Evolutionary conservation across 2,113 vertebrate genomes (phyloP).

Genomic region (Otocyon megalotis): DNA sequence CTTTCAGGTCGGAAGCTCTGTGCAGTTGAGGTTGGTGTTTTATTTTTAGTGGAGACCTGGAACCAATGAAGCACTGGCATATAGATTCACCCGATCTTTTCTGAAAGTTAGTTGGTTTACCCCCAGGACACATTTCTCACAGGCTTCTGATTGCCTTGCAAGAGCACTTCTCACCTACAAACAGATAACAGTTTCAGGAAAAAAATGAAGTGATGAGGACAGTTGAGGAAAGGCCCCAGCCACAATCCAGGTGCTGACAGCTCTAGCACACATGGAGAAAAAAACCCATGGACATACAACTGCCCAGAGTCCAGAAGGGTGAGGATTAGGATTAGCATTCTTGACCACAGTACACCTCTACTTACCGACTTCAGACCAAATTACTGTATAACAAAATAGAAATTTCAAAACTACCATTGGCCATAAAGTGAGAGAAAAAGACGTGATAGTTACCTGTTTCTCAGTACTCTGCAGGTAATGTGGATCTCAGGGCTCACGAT

Average conservation of each 20-base stretch:
- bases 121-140: not conserved
- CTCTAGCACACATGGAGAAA: not conserved
- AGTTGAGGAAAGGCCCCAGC: not conserved
- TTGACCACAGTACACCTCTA: not conserved
- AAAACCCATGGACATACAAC: not conserved
- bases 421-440: not conserved
- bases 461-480: not conserved
- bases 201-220: not conserved
- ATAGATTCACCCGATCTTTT: conserved; percentile 4
- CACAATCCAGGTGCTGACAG: not conserved
- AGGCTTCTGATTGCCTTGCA: not conserved
- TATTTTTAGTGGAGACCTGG: not conserved
- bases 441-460: not conserved
- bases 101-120: not conserved
- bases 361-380: not conserved
- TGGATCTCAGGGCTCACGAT: not conserved
- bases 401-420: not conserved
- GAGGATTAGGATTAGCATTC: not conserved
- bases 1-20: not conserved
- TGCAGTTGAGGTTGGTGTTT: not conserved
- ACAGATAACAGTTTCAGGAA: not conserved
- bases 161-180: not conserved
- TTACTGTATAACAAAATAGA: not conserved
- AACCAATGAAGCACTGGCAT: not conserved
- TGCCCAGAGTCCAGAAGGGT: not conserved